These are phyloP conservation scores for Xenops minutus DNA, from an alignment of 2,797 vertebrate genomes.

Conservation along the genomic window DNA sequence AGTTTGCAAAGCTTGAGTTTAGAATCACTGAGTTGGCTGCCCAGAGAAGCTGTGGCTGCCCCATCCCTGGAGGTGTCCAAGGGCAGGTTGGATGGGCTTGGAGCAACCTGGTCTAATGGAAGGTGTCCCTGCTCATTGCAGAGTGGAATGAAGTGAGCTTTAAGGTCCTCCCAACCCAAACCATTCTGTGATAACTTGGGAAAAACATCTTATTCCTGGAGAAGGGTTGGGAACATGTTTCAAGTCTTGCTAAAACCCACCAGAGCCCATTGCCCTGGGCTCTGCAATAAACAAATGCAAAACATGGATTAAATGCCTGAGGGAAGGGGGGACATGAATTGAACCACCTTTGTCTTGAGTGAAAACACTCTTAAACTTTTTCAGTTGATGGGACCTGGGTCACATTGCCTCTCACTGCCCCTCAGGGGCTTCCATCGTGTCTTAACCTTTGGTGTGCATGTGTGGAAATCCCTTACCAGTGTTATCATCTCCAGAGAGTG, in stretches of 20 bases:
- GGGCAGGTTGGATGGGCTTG: fast-evolving
- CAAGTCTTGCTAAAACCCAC: background rate
- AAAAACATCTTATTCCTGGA: background rate
- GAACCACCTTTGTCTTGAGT: background rate
- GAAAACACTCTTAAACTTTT: background rate
- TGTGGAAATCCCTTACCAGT: background rate
- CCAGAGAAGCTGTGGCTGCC: background rate
- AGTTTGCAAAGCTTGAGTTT: background rate
- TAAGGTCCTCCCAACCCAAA: background rate
- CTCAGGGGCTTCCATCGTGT: background rate
- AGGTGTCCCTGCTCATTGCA: background rate
- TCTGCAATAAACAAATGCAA: background rate
- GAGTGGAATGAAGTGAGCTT: fast-evolving
- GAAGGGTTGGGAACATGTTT: fast-evolving
- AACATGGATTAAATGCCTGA: background rate
- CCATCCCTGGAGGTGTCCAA: background rate
- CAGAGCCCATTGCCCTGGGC: background rate
- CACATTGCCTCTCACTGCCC: background rate
- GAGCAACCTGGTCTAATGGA: fast-evolving
- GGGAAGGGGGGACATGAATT: background rate
- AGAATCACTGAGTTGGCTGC: background rate
- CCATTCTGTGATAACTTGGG: background rate
- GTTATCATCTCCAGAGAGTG: fast-evolving
- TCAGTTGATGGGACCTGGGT: background rate
- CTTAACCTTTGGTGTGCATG: fast-evolving